Evolutionary conservation across 92 coral and sea anemone species (phyloP).

Genomic region (Zoanthus sociatus): DNA sequence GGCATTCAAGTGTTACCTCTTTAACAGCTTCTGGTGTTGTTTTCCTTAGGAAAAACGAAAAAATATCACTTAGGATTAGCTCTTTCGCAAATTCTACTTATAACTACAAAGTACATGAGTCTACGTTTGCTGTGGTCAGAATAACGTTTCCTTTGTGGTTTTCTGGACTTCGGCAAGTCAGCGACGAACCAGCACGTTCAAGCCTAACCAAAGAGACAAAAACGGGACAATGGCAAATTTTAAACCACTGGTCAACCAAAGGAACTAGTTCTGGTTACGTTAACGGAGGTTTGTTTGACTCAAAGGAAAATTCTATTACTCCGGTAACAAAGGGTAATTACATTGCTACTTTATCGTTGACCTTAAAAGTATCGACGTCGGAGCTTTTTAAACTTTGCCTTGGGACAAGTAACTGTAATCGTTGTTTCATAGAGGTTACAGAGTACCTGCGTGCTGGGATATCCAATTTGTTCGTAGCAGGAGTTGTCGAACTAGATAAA

Average conservation of each 20-base stretch:
- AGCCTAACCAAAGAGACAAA: not conserved
- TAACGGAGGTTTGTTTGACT: constrained; percentile 9
- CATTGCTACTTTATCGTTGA: constrained; percentile 30
- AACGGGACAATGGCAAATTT: constrained; percentile 20
- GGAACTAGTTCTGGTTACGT: constrained; percentile 27
- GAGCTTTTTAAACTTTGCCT: not conserved
- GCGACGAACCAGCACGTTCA: not conserved
- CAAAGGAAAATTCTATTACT: constrained; percentile 1
- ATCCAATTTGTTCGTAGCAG: constrained; percentile 12
- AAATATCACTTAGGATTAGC: not conserved
- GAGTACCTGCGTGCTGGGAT: constrained; percentile 20
- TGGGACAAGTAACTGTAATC: constrained; percentile 4
- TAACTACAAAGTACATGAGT: not conserved
- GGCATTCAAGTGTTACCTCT: not conserved
- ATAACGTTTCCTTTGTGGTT: constrained; percentile 7
- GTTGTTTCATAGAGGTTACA: not conserved
- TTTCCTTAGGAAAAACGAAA: constrained; percentile 14
- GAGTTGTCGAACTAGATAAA: constrained; percentile 6
- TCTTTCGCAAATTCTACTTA: not conserved
- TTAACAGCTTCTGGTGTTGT: constrained; percentile 21
- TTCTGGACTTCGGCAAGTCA: constrained; percentile 21
- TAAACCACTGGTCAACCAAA: constrained; percentile 31
- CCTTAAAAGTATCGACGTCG: not conserved
- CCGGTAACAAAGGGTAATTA: not conserved
- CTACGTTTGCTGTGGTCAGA: constrained; percentile 29